Conservation (phyloP, 2,888 invertebrate species). For the Eurois occulta region DNA sequence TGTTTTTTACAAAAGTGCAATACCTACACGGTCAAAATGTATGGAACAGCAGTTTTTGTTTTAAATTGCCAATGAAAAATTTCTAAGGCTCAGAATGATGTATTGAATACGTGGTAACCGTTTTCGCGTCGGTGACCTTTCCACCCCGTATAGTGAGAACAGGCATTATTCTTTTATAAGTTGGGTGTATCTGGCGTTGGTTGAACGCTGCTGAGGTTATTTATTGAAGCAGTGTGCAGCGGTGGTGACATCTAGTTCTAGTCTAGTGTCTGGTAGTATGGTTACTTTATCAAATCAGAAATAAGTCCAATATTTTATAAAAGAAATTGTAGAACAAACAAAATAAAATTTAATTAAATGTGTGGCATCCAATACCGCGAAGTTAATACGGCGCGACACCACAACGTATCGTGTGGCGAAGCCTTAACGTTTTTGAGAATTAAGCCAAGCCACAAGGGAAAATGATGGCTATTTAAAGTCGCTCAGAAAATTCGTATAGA, state of each 20-base stretch:
- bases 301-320: neutral
- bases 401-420: constrained; percentile 8
- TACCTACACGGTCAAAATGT: too few relatives aligned
- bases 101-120: too few relatives aligned
- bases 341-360: neutral
- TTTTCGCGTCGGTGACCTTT: too few relatives aligned
- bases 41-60: too few relatives aligned
- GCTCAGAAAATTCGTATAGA: constrained; percentile 85
- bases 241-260: neutral
- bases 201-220: too few relatives aligned
- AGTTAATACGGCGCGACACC: neutral
- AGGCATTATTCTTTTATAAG: neutral
- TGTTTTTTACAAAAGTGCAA: too few relatives aligned
- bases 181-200: too few relatives aligned
- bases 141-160: too few relatives aligned
- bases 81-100: too few relatives aligned
- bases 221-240: neutral
- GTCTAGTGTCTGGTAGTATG: neutral
- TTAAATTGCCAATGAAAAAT: too few relatives aligned
- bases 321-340: neutral
- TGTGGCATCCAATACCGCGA: neutral
- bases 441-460: constrained; percentile 79
- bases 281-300: neutral
- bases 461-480: constrained; percentile 87
- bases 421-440: constrained; percentile 73